These are phyloP conservation scores for Fukomys damarensis DNA, from an alignment of 2,113 vertebrate genomes.

Conservation along the genomic window DNA sequence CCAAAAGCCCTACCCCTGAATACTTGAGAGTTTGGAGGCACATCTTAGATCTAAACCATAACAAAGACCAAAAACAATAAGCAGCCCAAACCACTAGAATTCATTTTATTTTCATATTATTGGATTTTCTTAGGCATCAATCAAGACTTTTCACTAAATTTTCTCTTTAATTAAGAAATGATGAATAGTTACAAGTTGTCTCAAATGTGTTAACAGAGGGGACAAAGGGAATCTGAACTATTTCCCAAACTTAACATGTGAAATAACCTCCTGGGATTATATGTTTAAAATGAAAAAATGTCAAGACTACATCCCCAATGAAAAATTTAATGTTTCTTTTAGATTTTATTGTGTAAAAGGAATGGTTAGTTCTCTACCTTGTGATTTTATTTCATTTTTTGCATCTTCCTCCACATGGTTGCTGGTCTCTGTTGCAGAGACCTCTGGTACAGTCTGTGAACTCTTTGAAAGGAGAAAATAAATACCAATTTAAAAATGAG, in stretches of 20 bases:
- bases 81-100: neutral
- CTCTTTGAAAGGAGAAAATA: constrained; percentile 67
- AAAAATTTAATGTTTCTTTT: constrained; percentile 35
- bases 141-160: constrained; percentile 32
- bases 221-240: neutral
- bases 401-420: neutral
- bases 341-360: neutral
- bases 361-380: constrained; percentile 68
- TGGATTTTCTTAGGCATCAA: neutral
- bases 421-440: neutral
- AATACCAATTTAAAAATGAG: constrained; percentile 49
- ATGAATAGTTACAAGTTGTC: neutral
- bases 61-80: neutral
- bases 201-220: constrained; percentile 55
- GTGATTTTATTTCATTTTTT: constrained; percentile 12
- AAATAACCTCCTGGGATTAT: neutral
- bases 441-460: constrained; percentile 2
- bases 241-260: constrained; percentile 45
- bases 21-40: neutral
- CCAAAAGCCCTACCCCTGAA: neutral
- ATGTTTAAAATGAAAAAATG: constrained; percentile 46
- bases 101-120: constrained; percentile 41
- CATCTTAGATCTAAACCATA: neutral
- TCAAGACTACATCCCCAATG: neutral
- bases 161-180: constrained; percentile 15